Evolutionary conservation across 2,113 vertebrate species (phyloP).

Genomic region (Strix aluco): DNA sequence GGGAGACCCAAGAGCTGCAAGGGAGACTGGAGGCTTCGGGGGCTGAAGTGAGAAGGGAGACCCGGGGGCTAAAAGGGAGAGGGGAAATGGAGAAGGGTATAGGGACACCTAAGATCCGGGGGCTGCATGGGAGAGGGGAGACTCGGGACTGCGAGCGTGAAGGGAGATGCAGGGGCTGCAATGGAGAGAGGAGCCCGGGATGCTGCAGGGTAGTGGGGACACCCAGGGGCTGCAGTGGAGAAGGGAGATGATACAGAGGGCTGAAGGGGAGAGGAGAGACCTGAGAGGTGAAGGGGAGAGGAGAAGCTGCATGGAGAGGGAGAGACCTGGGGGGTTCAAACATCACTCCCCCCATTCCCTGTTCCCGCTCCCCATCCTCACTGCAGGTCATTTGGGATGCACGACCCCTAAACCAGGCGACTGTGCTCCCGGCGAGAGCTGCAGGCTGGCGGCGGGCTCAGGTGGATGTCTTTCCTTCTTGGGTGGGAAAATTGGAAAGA

Average conservation of each 20-base stretch:
- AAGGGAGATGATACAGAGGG: background rate
- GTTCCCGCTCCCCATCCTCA: background rate
- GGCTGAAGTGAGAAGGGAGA: background rate
- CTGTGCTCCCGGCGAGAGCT: background rate
- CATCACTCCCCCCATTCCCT: no score
- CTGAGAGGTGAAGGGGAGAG: no score
- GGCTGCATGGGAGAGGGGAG: background rate
- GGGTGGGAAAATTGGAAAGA: background rate
- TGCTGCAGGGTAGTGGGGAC: background rate
- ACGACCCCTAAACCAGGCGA: background rate
- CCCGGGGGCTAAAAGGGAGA: background rate
- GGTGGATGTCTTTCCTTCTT: background rate
- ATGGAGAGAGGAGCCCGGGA: background rate
- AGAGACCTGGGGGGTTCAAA: background rate
- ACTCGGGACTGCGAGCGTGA: background rate
- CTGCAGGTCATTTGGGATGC: background rate
- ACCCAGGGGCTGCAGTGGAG: background rate
- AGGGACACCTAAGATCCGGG: rapidly evolving
- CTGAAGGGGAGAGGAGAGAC: background rate
- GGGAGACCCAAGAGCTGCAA: background rate
- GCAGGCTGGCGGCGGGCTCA: background rate
- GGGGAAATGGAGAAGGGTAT: background rate
- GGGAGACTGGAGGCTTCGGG: background rate
- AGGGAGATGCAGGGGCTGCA: background rate
- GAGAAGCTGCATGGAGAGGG: background rate